Percentiles rank a stretch among this genome's conserved stretches.
These are phyloP conservation scores for Eumaeus atala DNA, from an alignment of 1,140 invertebrate species.

Conservation along the genomic window DNA sequence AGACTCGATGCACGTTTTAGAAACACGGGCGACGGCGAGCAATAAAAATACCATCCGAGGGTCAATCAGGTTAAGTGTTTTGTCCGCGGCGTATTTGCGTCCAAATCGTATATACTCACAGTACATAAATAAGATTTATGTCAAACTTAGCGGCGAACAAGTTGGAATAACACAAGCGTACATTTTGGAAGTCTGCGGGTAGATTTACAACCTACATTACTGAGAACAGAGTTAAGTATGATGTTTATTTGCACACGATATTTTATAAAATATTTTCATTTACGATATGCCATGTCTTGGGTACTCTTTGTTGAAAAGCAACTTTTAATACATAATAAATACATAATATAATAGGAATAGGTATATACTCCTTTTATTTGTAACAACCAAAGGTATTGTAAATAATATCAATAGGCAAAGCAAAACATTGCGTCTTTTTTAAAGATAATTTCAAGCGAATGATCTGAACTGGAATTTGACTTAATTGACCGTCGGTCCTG, in stretches of 20 bases:
- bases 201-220: conserved; percentile 21
- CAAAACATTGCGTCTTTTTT: too few species aligned
- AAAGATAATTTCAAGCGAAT: too few species aligned
- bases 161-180: conserved; percentile 35
- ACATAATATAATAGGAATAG: too few species aligned
- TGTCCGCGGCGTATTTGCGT: conserved; percentile 48
- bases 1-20: conserved; percentile 9
- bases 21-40: conserved; percentile 22
- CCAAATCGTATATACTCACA: conserved; percentile 46
- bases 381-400: too few species aligned
- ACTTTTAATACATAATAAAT: too few species aligned
- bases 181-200: conserved; percentile 25
- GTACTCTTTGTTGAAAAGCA: too few species aligned
- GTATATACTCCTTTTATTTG: too few species aligned
- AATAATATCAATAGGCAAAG: too few species aligned
- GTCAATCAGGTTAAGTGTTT: conserved; percentile 69
- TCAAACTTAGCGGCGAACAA: conserved; percentile 40
- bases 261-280: neutral
- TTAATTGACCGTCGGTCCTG: too few species aligned
- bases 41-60: conserved; percentile 63
- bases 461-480: too few species aligned
- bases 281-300: too few species aligned
- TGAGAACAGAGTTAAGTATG: conserved; percentile 3
- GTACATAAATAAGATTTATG: conserved; percentile 44
- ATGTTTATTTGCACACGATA: neutral